Conservation (phyloP, 2,888 invertebrate species). For the Drosophila mulleri region DNA sequence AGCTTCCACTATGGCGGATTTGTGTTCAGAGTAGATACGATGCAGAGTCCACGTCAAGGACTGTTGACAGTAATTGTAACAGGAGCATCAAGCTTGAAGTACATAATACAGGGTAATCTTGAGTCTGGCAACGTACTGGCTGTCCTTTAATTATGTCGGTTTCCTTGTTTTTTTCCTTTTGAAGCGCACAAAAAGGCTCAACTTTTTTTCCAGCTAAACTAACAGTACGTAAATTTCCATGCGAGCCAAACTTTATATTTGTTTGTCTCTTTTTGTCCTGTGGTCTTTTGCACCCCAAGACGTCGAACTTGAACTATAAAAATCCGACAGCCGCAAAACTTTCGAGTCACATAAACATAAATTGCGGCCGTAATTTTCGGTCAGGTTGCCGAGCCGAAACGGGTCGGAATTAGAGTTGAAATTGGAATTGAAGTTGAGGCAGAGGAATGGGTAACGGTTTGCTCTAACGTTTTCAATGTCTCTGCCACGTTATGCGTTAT, state of each 20-base stretch:
- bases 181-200: constrained; percentile 59
- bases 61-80: too few relatives aligned
- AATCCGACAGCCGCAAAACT: constrained; percentile 64
- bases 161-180: constrained; percentile 9
- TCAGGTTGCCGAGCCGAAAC: constrained; percentile 37
- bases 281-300: constrained; percentile 33
- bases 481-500: constrained; percentile 27
- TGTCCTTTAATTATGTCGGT: constrained; percentile 12
- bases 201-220: constrained; percentile 47
- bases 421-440: too few relatives aligned
- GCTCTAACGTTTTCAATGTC: constrained; percentile 39
- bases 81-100: too few relatives aligned
- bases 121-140: neutral
- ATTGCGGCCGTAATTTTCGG: constrained; percentile 79
- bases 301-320: constrained; percentile 76
- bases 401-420: neutral
- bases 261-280: constrained; percentile 9
- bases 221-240: constrained; percentile 71
- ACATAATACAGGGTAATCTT: neutral
- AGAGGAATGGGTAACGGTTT: constrained; percentile 10
- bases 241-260: constrained; percentile 38
- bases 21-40: too few relatives aligned
- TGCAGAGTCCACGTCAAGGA: too few relatives aligned
- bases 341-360: constrained; percentile 79
- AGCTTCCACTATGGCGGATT: too few relatives aligned